Evolutionary conservation across 1,140 invertebrate species (phyloP), one percentile per base, ranked within the genome.

Genomic region (Thrips palmi): DNA sequence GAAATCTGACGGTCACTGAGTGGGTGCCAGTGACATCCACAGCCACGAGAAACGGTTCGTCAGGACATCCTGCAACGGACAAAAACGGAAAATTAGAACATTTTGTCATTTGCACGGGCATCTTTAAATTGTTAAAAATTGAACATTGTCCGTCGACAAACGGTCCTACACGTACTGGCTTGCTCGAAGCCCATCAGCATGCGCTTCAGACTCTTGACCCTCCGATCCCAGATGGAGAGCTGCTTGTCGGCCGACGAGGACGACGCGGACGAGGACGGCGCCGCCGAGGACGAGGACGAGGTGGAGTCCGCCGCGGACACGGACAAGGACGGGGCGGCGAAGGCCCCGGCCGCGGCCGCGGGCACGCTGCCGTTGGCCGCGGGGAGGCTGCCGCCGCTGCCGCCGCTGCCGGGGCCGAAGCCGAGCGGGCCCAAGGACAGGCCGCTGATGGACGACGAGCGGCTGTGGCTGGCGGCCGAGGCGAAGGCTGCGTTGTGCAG

Each of bases 11-110:
- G 19, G 68, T 67, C 8, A 92, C 71, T 2, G 78, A 71, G 33
- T 74, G 76, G 24, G 73, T 74, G 27, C 79, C 78, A 7, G 78
- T 82, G 1, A 93, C 86, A 47, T 87, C 81, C 4, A 91, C 63
- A 7, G 70, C 70, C 1, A 88, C 78, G 7, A 74, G 53, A 11
- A 72, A 72, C 1, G 83, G 81, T 10, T 71, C 64, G 50, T 81
- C 75, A n/a, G 87, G 87, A 0, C 74, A 72, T 32, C 80, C 74
- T 62, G 67, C 47, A 49, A 50, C 25, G 21, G 19, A 33, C 32
- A 39, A 41, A 21, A 39, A 45, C 15, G 15, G 24, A 6, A 22
- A 19, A 42, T 20, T 33, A 21, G 19, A 37, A 5, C n/a, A 6
- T 37, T 37, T 14, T 37, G 7, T 11, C n/a, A 28, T 37, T n/a